These are phyloP conservation scores for Tinea semifulvella DNA, from an alignment of 2,888 invertebrate species.

Conservation along the genomic window DNA sequence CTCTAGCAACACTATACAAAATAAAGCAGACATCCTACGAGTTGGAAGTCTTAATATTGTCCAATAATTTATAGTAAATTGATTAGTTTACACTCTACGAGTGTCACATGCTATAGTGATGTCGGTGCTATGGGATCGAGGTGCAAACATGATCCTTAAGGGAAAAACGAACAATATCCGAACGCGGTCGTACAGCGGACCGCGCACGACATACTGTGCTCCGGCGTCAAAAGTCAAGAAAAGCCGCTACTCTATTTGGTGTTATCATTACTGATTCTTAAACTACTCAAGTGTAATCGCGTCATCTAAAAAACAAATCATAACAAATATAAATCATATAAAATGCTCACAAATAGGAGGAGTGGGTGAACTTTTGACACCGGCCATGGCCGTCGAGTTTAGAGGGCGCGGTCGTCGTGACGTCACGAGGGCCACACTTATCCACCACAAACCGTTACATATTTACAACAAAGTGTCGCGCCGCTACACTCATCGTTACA, in stretches of 20 bases:
- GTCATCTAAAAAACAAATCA: constrained; percentile 56
- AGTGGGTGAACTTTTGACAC: constrained; percentile 51
- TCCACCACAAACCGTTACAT: constrained; percentile 35
- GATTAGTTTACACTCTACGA: constrained; percentile 61
- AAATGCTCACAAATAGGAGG: constrained; percentile 62
- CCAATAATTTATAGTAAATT: constrained; percentile 59
- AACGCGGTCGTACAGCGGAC: constrained; percentile 21
- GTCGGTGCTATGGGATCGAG: constrained; percentile 21
- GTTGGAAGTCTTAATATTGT: constrained; percentile 62
- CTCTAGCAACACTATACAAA: constrained; percentile 66
- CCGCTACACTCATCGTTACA: constrained; percentile 55
- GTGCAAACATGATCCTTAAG: constrained; percentile 20
- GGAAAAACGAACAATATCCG: constrained; percentile 17
- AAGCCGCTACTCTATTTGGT: constrained; percentile 67
- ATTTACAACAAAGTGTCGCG: constrained; percentile 57
- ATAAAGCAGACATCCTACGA: constrained; percentile 64
- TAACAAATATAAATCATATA: constrained; percentile 59
- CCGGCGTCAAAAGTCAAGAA: constrained; percentile 59
- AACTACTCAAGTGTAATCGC: constrained; percentile 65
- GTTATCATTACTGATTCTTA: constrained; percentile 64
- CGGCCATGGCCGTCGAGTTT: constrained; percentile 21
- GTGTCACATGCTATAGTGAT: constrained; percentile 50
- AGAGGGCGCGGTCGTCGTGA: constrained; percentile 17
- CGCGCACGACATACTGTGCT: constrained; percentile 34
- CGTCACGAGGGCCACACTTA: constrained; percentile 25